These are phyloP conservation scores for Invenusta paracnida DNA, from an alignment of 2,888 invertebrate species.

Conservation along the genomic window DNA sequence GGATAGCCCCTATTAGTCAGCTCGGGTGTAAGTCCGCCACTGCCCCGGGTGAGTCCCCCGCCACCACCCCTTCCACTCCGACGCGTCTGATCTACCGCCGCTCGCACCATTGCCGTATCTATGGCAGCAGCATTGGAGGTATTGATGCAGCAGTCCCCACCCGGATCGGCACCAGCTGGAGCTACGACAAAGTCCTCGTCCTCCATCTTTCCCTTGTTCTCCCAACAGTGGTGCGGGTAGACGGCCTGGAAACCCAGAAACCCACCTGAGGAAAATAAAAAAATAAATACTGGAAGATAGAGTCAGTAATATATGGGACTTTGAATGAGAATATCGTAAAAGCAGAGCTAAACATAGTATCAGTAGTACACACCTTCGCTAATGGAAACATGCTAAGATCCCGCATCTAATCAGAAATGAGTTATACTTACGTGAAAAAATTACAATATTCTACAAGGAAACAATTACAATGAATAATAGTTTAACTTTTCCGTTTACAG, in stretches of 20 bases:
- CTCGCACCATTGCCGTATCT: constrained; percentile 2
- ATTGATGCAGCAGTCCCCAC: not conserved
- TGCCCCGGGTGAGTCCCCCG: not conserved
- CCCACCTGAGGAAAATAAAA: constrained; percentile 27
- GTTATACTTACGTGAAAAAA: too few species aligned
- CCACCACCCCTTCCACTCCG: not conserved
- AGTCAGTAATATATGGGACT: too few species aligned
- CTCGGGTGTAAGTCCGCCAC: not conserved
- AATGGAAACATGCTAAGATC: too few species aligned
- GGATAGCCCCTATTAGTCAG: not conserved
- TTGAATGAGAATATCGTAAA: too few species aligned
- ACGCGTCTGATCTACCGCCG: not conserved
- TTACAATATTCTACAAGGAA: too few species aligned
- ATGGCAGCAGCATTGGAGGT: not conserved
- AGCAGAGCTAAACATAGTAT: too few species aligned
- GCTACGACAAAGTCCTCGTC: constrained; percentile 36
- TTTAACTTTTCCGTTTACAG: too few species aligned
- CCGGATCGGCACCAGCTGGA: not conserved
- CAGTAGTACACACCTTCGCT: too few species aligned
- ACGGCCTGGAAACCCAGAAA: constrained; percentile 34
- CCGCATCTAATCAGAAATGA: too few species aligned
- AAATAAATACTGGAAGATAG: not conserved
- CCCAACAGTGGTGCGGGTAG: constrained; percentile 33
- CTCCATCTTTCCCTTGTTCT: constrained; percentile 30
- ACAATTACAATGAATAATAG: not conserved